phyloP scores from a whole-genome alignment of 2,888 invertebrate genomes.

The Eristalinus sepulchralis region DNA sequence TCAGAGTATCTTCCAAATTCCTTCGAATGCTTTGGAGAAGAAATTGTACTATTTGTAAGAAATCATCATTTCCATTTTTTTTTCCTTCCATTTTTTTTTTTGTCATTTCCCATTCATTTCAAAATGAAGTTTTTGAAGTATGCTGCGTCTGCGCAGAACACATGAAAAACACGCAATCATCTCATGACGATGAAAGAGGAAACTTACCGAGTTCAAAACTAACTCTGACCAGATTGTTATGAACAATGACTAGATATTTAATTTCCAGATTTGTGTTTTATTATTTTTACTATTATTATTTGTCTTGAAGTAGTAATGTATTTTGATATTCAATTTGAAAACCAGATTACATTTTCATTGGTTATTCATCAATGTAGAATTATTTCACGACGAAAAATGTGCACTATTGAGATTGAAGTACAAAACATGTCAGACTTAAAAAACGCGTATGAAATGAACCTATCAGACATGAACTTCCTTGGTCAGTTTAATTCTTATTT shows the following conservation, averaged over 20 bases:
- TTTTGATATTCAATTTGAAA: no score
- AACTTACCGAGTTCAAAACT: no score
- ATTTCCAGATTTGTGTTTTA: background rate
- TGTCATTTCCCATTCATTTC: background rate
- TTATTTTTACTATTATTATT: background rate
- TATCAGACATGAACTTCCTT: background rate
- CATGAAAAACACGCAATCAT: background rate
- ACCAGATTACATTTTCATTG: no score
- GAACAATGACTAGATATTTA: background rate
- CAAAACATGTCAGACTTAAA: background rate
- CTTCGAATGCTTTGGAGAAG: conserved; percentile 84
- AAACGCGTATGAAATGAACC: no score
- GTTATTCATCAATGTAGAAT: no score
- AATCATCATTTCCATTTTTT: background rate
- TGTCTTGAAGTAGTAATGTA: background rate
- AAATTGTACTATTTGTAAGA: conserved; percentile 87
- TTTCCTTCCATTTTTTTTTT: background rate
- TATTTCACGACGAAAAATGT: no score
- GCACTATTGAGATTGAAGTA: no score
- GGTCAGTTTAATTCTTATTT: background rate
- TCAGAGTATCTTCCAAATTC: conserved; percentile 89
- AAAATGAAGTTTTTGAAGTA: background rate
- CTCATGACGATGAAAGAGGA: background rate
- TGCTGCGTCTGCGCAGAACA: background rate
- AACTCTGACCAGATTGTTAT: background rate